Base-by-base conservation (phyloP, 2,113 vertebrate genomes). In the Phrynosoma platyrhinos region DNA sequence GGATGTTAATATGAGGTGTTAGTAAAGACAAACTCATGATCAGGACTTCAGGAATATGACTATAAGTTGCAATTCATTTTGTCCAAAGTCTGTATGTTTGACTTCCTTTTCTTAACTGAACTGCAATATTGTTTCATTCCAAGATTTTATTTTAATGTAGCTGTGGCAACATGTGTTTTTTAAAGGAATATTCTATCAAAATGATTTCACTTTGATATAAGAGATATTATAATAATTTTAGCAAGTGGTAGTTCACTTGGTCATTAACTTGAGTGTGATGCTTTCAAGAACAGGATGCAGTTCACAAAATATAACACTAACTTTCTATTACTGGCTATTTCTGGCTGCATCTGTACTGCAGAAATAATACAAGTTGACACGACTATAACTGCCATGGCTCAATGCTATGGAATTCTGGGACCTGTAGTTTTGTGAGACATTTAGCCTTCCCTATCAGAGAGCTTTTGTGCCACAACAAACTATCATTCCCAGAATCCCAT, bases 201-300 rank as follows among this genome's bases (percentile, higher is more conserved):
- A 53, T 89, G 62, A 72, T 83, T 81, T 12, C 64, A 82, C 14
- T 88, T 79, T 8, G 1, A 71, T 89, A 88, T 84, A 62, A 79
- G 25, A 89, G 89, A 87, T 90, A 78, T 83, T 62, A 81, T 47
- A 47, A 5, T 47, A 47, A 47, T 92, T 94, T 92, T 83, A 85
- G 72, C 0, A 0, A 3, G 21, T 90, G 78, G 36, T 68, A 25
- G 20, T 77, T n/a, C 79, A 66, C 7, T 47, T 75, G 86, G 81
- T 90, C n/a, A 68, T 69, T 64, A 75, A 42, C 36, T 16, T 3
- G 2, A 53, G 5, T 13, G 21, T 83, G 66, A 89, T 40, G 21
- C 62, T 89, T 86, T 88, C 64, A 82, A 12, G 23, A 55, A 88
- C 64, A 53, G 89, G 82, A 89, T 89, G 32, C 9, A 13, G 9